Base-by-base conservation (phyloP, 2,797 vertebrate species). In the Eidolon dupreanum region DNA sequence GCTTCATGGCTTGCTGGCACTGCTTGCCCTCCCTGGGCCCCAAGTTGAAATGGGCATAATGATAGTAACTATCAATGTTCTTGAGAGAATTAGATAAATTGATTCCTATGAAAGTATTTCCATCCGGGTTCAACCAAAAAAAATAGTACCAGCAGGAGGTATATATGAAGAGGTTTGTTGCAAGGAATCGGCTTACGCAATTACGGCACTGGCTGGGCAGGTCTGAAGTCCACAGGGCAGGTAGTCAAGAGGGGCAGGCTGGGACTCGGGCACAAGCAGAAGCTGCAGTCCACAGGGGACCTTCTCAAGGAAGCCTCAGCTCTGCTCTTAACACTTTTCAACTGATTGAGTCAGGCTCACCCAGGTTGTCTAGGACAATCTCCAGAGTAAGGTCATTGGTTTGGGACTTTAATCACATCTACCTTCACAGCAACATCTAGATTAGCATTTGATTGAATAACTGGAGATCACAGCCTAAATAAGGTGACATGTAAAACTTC, bases 261-360 rank as follows among this genome's bases (percentile, higher is more conserved):
- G n/a, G 20, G 51, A 13, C 36, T 13, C 1, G 0, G 70, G n/a
- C 65, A 17, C 2, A 2, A 15, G 38, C 3, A 1, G 43, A 33
- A 78, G 43, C 83, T 53, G 49, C 53, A 1, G 10, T 26, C n/a
- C 71, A 41, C 46, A 15, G 51, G 8, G 15, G 77, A 20, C 65
- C 71, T 20, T 57, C 78, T 71, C 70, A 9, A 10, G 66, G 57
- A 51, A 61, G 41, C 15, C 19, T 59, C 57, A 0, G 49, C 65
- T 74, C 85, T 63, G 11, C 59, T 19, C 49, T 68, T 51, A 33
- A 61, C 2, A 15, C 57, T 11, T 46, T 65, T 33, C 49, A 31
- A 2, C 51, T 28, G 43, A 55, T 41, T 24, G 16, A 36, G 8
- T 22, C 31, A 43, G 36, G 38, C 6, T 38, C 65, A 28, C 53